Percentiles rank a stretch among this genome's conserved stretches.
Evolutionary conservation across 1,140 invertebrate genomes (phyloP).

Genomic region (Dreissena polymorpha): DNA sequence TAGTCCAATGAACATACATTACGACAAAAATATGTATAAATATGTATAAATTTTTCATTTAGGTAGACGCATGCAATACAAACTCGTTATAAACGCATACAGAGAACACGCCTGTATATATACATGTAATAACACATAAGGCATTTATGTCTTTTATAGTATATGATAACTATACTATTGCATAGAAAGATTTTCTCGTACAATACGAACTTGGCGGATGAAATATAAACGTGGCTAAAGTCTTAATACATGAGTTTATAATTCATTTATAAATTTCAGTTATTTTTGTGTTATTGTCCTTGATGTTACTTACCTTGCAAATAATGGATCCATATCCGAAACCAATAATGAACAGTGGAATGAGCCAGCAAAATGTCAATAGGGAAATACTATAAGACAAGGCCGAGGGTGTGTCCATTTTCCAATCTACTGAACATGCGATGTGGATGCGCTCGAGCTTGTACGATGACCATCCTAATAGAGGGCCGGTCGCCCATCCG

Average conservation of each 20-base stretch:
- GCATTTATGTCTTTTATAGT: neutral
- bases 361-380: constrained; percentile 22
- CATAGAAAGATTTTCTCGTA: neutral
- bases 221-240: neutral
- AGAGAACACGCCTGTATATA: neutral
- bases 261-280: neutral
- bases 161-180: neutral
- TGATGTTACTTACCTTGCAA: constrained; percentile 5
- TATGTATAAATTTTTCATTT: no score
- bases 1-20: no score
- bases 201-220: neutral
- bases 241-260: neutral
- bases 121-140: neutral
- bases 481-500: constrained; percentile 19
- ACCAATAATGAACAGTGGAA: constrained; percentile 17
- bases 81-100: constrained; percentile 2
- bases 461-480: constrained; percentile 32
- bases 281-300: neutral
- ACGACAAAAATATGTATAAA: no score
- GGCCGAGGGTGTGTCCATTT: neutral
- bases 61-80: no score
- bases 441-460: constrained; percentile 26
- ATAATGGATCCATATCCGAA: constrained; percentile 25
- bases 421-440: constrained; percentile 30
- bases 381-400: constrained; percentile 16